These are phyloP conservation scores for Mylabris phalerata DNA, from an alignment of 1,140 invertebrate genomes.

Conservation along the genomic window DNA sequence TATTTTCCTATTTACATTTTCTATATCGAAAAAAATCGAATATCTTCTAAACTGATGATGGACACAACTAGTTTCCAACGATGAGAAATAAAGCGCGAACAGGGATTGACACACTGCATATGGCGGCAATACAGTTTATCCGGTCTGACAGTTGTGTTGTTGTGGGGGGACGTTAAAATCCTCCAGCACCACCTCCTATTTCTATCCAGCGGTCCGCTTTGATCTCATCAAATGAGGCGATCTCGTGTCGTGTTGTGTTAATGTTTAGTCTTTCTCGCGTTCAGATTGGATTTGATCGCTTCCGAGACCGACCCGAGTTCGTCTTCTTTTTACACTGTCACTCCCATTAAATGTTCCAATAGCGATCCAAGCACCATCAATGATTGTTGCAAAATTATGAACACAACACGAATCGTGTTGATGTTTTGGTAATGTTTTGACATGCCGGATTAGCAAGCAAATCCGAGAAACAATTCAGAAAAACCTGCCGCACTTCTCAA, in stretches of 20 bases:
- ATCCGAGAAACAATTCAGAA: no score
- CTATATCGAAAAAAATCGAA: background rate
- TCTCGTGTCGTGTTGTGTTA: slow-evolving; percentile 35
- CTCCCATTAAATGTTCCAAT: no score
- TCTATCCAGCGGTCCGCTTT: slow-evolving; percentile 22
- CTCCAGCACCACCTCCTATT: no score
- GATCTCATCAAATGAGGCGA: slow-evolving; percentile 38
- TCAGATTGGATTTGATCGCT: slow-evolving; percentile 26
- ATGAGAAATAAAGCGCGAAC: slow-evolving; percentile 25
- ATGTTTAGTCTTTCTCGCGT: slow-evolving; percentile 31
- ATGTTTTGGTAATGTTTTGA: no score
- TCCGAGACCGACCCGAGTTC: slow-evolving; percentile 23
- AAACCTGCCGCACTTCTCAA: no score
- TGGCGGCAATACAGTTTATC: slow-evolving; percentile 30
- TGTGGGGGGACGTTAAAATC: no score
- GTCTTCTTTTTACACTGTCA: no score
- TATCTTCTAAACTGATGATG: slow-evolving; percentile 1
- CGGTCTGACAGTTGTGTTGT: slow-evolving; percentile 14
- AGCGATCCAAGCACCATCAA: no score
- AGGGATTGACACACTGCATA: slow-evolving; percentile 30
- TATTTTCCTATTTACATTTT: background rate
- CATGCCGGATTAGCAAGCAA: no score
- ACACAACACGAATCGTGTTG: no score
- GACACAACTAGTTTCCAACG: background rate
- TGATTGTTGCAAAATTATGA: no score